Base-by-base conservation (phyloP, 2,888 invertebrate genomes). In the Chaetogeoica ovagalla region DNA sequence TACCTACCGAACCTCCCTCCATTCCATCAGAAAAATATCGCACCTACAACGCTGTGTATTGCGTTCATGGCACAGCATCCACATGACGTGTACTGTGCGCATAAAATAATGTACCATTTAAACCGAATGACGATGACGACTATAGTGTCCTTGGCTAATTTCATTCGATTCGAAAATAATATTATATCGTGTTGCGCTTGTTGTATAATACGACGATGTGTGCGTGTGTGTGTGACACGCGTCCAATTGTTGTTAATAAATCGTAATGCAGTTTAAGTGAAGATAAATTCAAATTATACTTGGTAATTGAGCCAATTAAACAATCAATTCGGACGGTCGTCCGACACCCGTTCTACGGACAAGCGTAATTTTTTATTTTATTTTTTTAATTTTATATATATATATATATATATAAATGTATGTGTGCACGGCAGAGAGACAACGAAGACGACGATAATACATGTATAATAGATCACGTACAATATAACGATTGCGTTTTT, bases 291-390 rank as follows among this genome's bases (percentile, higher is more conserved):
- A 79, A 79, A 79, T 79, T 79, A 79, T 79, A 79, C 79, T 71
- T 79, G 79, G 79, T 79, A 79, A 79, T 79, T 79, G 79, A 79
- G 79, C 79, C 79, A 79, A 79, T 79, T 79, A 79, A 79, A 79
- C 79, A 79, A 79, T 79, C 79, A 79, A 71, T 79, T 79, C 63
- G 55, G 19, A 79, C 57, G 63, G 79, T 63, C 63, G 79, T 55
- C 30, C 57, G 70, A 70, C 21, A 70, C 48, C 60, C 52, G 30
- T n/a, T 37, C 62, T 21, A 66, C 65, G 39, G 52, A 63, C 70
- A 59, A 70, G 55, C 79, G 63, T 79, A 48, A 48, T 70, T 79
- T 57, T 30, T 30, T 30, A 30, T 30, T 30, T 30, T 30, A 30
- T 30, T 30, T 30, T 30, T 30, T 30, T 30, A 30, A 9, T 43